phyloP scores from a whole-genome alignment of 1,140 invertebrate species.

The Drosophila repleta region DNA sequence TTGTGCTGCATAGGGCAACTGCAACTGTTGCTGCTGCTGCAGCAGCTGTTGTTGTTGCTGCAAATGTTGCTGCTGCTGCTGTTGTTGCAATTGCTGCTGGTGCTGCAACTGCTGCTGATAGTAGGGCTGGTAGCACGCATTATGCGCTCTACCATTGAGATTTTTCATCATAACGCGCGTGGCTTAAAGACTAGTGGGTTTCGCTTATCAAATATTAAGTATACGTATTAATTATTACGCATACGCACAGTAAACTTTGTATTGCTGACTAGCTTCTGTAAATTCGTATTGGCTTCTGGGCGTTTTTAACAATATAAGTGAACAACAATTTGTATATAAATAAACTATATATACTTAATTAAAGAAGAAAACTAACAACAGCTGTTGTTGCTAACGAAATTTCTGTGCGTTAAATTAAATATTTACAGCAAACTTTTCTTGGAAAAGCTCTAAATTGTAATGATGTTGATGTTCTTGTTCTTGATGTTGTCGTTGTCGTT shows the following conservation, averaged over 20 bases:
- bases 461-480: no score
- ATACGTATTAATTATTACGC: conserved; percentile 62
- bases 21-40: conserved; percentile 47
- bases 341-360: conserved; percentile 17
- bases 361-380: conserved; percentile 54
- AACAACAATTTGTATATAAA: conserved; percentile 57
- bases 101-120: conserved; percentile 62
- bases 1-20: conserved; percentile 41
- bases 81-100: conserved; percentile 51
- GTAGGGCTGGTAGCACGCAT: conserved; percentile 74
- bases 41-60: conserved; percentile 53
- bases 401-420: conserved; percentile 36
- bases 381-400: conserved; percentile 14
- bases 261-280: conserved; percentile 65
- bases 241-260: conserved; percentile 58
- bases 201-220: conserved; percentile 63
- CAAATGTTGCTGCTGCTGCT: conserved; percentile 37
- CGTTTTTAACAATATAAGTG: conserved; percentile 43
- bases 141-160: conserved; percentile 75
- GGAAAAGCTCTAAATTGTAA: conserved; percentile 42
- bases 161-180: conserved; percentile 70
- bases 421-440: conserved; percentile 63
- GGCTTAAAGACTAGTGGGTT: conserved; percentile 29
- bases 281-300: conserved; percentile 37
- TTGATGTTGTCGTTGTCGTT: conserved; percentile 42